These are phyloP conservation scores for Polypedilum vanderplanki DNA, from an alignment of 1,140 invertebrate genomes.

Conservation along the genomic window DNA sequence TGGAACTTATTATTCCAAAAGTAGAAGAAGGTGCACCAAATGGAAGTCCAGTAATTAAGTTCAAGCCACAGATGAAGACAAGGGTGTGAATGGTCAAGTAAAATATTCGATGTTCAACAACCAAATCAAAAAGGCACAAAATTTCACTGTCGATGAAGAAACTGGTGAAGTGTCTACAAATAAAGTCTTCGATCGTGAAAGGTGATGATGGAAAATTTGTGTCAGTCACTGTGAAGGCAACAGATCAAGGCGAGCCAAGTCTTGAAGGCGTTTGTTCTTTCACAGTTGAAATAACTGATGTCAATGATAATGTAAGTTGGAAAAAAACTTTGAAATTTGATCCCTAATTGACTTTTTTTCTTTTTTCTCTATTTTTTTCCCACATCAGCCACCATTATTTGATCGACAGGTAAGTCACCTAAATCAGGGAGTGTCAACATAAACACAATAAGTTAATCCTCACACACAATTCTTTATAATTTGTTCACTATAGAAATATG, in stretches of 20 bases:
- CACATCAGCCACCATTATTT: slow-evolving; percentile 67
- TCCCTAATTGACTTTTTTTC: neutral
- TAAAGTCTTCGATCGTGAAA: slow-evolving; percentile 91
- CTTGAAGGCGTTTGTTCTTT: slow-evolving; percentile 92
- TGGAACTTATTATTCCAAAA: slow-evolving; percentile 81
- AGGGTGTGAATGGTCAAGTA: slow-evolving; percentile 87
- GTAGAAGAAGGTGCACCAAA: slow-evolving; percentile 88
- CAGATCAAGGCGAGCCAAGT: slow-evolving; percentile 91
- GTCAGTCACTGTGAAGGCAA: slow-evolving; percentile 91
- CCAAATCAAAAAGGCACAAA: slow-evolving; percentile 94
- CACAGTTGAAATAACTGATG: slow-evolving; percentile 92
- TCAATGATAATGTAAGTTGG: slow-evolving; percentile 68
- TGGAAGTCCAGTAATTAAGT: slow-evolving; percentile 87
- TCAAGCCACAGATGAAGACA: slow-evolving; percentile 88
- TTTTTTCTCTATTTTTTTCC: neutral
- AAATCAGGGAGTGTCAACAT: slow-evolving; percentile 27
- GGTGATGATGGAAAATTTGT: slow-evolving; percentile 94
- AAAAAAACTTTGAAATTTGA: neutral
- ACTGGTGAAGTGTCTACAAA: slow-evolving; percentile 90
- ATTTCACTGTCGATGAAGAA: slow-evolving; percentile 89
- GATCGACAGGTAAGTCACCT: slow-evolving; percentile 74
- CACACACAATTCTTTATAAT: slow-evolving; percentile 14
- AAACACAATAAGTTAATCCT: neutral
- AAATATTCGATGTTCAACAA: slow-evolving; percentile 92
- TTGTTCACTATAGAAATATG: slow-evolving; percentile 68